phyloP scores from a whole-genome alignment of 2,113 vertebrate species.

The Vicugna pacos region DNA sequence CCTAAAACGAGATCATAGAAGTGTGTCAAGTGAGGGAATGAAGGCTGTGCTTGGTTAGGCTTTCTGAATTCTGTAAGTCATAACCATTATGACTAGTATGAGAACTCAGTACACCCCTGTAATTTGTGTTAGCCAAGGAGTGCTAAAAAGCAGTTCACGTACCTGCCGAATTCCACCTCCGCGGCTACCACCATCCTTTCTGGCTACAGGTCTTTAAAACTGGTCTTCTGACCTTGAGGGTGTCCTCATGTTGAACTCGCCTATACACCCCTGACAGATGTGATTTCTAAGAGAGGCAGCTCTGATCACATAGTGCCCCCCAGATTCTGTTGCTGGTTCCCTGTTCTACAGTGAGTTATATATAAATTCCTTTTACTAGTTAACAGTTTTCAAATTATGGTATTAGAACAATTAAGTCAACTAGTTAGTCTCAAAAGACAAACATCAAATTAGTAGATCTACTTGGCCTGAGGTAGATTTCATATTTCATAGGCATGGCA shows the following conservation, averaged over 20 bases:
- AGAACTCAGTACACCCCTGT: background rate
- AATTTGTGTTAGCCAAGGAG: background rate
- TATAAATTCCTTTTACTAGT: background rate
- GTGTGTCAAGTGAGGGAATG: background rate
- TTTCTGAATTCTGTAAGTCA: background rate
- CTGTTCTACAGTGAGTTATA: background rate
- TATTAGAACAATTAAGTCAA: background rate
- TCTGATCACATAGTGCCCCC: background rate
- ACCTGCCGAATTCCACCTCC: background rate
- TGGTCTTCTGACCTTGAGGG: background rate
- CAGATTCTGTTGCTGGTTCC: background rate
- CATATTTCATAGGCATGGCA: background rate
- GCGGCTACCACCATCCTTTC: background rate
- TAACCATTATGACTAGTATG: background rate
- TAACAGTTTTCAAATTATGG: background rate
- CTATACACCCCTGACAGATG: background rate
- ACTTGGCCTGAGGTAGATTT: background rate
- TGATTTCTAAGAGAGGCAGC: background rate
- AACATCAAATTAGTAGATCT: constrained; percentile 4
- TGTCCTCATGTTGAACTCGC: background rate
- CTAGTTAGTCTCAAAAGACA: background rate
- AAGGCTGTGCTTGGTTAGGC: background rate
- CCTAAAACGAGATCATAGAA: constrained; percentile 10
- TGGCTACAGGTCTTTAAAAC: background rate
- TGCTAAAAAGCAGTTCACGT: background rate